Evolutionary conservation across 2,888 invertebrate genomes (phyloP), one percentile per base, ranked within the genome.

Genomic region (Zeuzera pyrina): DNA sequence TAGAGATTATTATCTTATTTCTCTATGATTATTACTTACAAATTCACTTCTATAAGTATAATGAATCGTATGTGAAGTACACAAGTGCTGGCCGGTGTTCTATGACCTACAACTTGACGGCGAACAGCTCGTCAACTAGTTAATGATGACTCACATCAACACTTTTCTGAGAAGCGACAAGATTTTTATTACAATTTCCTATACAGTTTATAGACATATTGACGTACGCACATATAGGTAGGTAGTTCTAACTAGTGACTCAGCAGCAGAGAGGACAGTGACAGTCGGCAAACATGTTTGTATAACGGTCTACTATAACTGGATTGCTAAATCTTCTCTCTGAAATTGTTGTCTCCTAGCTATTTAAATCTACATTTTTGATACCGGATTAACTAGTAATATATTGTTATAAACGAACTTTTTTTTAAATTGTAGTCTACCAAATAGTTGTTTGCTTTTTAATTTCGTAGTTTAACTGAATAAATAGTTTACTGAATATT

Each of bases 81-180:
- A 39, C 47, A 45, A 39, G 35, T 38, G 34, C 34, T 42, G 48
- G 45, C 49, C 61, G 53, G 55, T 62, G 66, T 53, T 63, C 66
- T 69, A 58, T 69, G 74, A 68, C 79, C 79, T 74, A 78, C 76
- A 77, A 74, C 74, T 77, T 72, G 68, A 34, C 54, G 58, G 60
- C 43, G 34, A 52, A 44, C 53, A 55, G 57, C 47, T 40, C 36
- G 33, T 31, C 48, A 45, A 59, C 61, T 49, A 52, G 57, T 51
- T 54, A 21, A 14, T 36, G 41, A 39, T 61, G 60, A 55, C 36
- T 57, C 64, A 70, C 50, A 44, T 31, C 34, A 38, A 28, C 28
- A 28, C 10, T 33, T 48, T 78, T 71, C 79, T 55, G 36, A 70
- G 76, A 74, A 79, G 49, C 57, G 29, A 41, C 52, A 42, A 51